These are phyloP conservation scores for Aphelocoma californica DNA, from an alignment of 2,797 vertebrate genomes.

Conservation along the genomic window DNA sequence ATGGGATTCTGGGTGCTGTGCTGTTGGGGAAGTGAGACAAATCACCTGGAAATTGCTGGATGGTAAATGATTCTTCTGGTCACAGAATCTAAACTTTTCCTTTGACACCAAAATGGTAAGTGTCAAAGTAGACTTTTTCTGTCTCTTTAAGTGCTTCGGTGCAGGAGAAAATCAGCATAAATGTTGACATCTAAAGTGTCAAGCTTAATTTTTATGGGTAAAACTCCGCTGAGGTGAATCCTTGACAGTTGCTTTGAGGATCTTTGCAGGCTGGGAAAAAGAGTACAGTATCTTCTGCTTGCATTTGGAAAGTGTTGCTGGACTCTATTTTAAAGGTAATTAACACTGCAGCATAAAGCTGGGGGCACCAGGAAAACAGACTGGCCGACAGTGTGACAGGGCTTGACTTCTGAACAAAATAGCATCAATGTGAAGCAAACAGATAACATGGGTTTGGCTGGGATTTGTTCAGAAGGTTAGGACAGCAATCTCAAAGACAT, in stretches of 20 bases:
- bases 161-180: background rate
- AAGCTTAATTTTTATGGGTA: background rate
- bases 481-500: background rate
- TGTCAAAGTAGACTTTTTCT: background rate
- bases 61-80: background rate
- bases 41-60: background rate
- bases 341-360: background rate
- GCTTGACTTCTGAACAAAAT: background rate
- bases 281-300: background rate
- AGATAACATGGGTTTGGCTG: background rate
- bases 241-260: background rate
- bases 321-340: background rate
- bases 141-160: background rate
- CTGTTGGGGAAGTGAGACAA: background rate
- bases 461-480: background rate
- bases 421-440: background rate
- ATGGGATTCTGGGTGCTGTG: background rate
- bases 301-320: background rate
- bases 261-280: background rate
- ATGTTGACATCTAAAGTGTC: background rate
- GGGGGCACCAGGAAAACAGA: background rate
- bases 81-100: background rate
- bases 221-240: background rate
- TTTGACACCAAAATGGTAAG: background rate
- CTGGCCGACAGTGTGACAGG: background rate